Evolutionary conservation across 2,113 vertebrate species (phyloP), one percentile per base, ranked within the genome.

Genomic region (Nibea coibor): DNA sequence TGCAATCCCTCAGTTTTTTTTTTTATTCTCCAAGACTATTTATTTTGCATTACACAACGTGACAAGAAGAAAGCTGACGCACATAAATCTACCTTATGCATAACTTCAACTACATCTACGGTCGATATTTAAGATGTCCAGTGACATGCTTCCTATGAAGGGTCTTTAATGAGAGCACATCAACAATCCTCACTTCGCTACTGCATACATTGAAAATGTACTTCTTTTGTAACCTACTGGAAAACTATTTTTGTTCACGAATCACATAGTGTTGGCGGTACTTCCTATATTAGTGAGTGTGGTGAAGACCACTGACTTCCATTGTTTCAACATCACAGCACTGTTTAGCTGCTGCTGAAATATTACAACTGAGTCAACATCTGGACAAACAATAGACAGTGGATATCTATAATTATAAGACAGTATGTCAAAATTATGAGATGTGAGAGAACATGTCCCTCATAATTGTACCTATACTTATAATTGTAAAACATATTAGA

Each of bases 231-330:
- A 66, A 72, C n/a, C 35, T 48, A 48, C 47, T 48, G 43, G 24
- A 43, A 31, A 70, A 54, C 17, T 53, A 51, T 43, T 80, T 71
- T 48, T 73, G 50, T 72, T 68, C 54, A 35, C 9, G 8, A 56
- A 78, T 75, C 48, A 62, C 5, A 75, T 63, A 42, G 69, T 84
- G 75, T 76, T 73, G 43, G 62, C 76, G 56, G 78, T 53, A 42
- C 68, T 68, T 84, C 31, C 63, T 65, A 66, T 51, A 24, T 59
- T 43, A 59, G 58, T 51, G 35, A 54, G 53, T 7, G 6, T 20
- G 35, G 71, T 78, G 19, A 47, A 67, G 48, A 39, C 19, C 16
- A 51, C 22, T 0, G 31, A 58, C 72, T 62, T 19, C 10, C 19
- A 35, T 39, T 48, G 39, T n/a, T 69, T 65, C 11, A 73, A 50